Percentiles rank a stretch among this genome's conserved stretches.
phyloP scores from a whole-genome alignment of 2,888 invertebrate species.

The Mythimna lalbum region DNA sequence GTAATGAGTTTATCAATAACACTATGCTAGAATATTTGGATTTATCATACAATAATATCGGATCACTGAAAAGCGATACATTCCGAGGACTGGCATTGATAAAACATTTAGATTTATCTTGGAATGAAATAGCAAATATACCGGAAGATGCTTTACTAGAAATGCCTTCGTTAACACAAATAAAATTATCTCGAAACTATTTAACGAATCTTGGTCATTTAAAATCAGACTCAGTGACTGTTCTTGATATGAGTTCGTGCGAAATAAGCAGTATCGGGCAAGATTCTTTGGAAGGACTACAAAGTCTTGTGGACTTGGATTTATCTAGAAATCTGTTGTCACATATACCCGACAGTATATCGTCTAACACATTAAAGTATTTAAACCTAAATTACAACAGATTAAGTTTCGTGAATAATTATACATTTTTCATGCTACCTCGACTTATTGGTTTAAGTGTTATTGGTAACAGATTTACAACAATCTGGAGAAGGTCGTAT shows the following conservation, averaged over 20 bases:
- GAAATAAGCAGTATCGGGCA: conserved; percentile 91
- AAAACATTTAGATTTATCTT: conserved; percentile 92
- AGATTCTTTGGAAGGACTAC: conserved; percentile 90
- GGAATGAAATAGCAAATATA: conserved; percentile 92
- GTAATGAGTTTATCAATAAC: conserved; percentile 91
- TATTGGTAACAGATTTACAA: conserved; percentile 93
- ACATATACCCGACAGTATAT: conserved; percentile 91
- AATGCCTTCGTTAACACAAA: conserved; percentile 90
- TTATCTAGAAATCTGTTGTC: conserved; percentile 93
- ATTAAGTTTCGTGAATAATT: conserved; percentile 91
- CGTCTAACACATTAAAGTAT: conserved; percentile 91
- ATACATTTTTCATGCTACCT: conserved; percentile 91
- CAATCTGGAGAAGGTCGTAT: conserved; percentile 90
- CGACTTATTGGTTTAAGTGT: conserved; percentile 91
- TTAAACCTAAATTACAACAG: conserved; percentile 92
- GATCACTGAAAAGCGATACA: conserved; percentile 90
- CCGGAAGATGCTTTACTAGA: conserved; percentile 91
- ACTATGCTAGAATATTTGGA: conserved; percentile 91
- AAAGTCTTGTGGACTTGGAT: conserved; percentile 91
- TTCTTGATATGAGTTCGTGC: conserved; percentile 92
- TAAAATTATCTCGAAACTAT: conserved; percentile 93
- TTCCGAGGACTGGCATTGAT: conserved; percentile 91
- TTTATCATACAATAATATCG: conserved; percentile 92
- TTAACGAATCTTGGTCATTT: conserved; percentile 90
- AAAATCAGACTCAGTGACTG: conserved; percentile 89